A percentile compares a stretch with the other conserved stretches of the same genome.
Evolutionary conservation across 1,140 invertebrate species (phyloP).

Genomic region (Pachyrhynchus sulphureomaculatus): DNA sequence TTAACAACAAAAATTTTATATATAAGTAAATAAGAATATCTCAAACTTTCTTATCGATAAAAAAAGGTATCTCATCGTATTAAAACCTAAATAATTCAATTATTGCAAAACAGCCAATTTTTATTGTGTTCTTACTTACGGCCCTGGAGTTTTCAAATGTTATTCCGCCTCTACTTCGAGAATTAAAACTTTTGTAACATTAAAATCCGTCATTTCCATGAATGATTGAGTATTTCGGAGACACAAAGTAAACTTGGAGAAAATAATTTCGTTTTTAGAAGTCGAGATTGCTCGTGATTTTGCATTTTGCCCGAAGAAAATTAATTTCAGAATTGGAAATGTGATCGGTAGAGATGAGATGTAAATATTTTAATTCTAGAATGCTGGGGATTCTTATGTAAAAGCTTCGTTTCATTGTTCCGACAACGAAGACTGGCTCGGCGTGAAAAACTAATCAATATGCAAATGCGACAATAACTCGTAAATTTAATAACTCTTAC

Average conservation of each 20-base stretch:
- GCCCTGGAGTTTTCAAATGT: slow-evolving; percentile 16
- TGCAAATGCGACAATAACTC: slow-evolving; percentile 35
- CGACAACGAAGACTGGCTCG: not conserved
- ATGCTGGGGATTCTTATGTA: slow-evolving; percentile 22
- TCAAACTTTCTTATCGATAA: no score
- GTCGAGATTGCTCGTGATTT: slow-evolving; percentile 46
- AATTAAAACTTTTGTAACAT: slow-evolving; percentile 51
- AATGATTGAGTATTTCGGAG: slow-evolving; percentile 49
- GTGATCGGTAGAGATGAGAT: slow-evolving; percentile 46
- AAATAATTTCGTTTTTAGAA: slow-evolving; percentile 49
- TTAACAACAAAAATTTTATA: no score
- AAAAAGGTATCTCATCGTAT: no score
- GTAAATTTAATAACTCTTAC: slow-evolving; percentile 35
- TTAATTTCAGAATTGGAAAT: slow-evolving; percentile 49
- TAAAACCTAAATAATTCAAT: no score
- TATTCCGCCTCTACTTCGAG: slow-evolving; percentile 23
- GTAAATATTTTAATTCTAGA: slow-evolving; percentile 48
- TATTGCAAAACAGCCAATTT: no score
- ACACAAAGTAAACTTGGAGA: slow-evolving; percentile 45
- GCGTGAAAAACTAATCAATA: slow-evolving; percentile 33
- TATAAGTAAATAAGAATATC: no score
- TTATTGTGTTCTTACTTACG: no score
- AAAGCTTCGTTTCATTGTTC: slow-evolving; percentile 13
- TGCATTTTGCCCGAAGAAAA: slow-evolving; percentile 45
- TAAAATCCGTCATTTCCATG: slow-evolving; percentile 51